Conservation (phyloP, 2,888 invertebrate species). For the Pegoplata infirma region DNA sequence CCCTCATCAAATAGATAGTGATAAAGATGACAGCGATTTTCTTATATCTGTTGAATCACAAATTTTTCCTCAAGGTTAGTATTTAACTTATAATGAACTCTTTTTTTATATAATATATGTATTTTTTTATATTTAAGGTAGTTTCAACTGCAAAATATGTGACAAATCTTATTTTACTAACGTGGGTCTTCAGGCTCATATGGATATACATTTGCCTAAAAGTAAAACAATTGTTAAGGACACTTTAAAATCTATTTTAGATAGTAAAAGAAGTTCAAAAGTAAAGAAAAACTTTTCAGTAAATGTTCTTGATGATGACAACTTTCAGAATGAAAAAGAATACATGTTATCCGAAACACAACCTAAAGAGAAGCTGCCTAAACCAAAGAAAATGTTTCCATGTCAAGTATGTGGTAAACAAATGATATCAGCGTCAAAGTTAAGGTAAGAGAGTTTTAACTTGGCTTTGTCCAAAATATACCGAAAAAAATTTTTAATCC, state of each 20-base stretch:
- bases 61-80: conserved; percentile 67
- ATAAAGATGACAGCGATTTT: conserved; percentile 52
- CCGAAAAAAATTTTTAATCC: too few species aligned
- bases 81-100: background rate
- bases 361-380: conserved; percentile 63
- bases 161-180: conserved; percentile 68
- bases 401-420: conserved; percentile 68
- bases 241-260: background rate
- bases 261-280: background rate
- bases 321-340: background rate
- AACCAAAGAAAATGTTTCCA: conserved; percentile 68
- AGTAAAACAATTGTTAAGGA: conserved; percentile 28
- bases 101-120: too few species aligned
- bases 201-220: conserved; percentile 65
- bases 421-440: conserved; percentile 68
- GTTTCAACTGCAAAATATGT: conserved; percentile 68
- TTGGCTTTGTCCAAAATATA: too few species aligned
- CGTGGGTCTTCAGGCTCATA: conserved; percentile 68
- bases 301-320: conserved; percentile 9
- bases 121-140: conserved; percentile 58
- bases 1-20: background rate
- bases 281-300: background rate
- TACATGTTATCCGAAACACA: conserved; percentile 33
- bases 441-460: conserved; percentile 47
- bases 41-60: conserved; percentile 65